Percentiles rank a stretch among this genome's conserved stretches.
These are phyloP conservation scores for Lontra canadensis DNA, from an alignment of 2,113 vertebrate species.

Conservation along the genomic window DNA sequence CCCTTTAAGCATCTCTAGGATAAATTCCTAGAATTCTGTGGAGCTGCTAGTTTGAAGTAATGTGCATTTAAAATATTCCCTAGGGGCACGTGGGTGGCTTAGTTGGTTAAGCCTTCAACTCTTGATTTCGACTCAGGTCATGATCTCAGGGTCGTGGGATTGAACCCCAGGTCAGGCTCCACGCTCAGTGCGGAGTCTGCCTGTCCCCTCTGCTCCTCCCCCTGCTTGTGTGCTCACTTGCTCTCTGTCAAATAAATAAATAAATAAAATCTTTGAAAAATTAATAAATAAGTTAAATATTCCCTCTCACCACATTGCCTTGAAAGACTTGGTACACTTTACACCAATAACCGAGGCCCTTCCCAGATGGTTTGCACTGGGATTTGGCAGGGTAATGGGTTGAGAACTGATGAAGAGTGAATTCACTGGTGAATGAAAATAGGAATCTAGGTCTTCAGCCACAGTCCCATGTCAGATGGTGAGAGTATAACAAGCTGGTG, in stretches of 20 bases:
- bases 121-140: background rate
- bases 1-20: conserved; percentile 28
- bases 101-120: background rate
- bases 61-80: background rate
- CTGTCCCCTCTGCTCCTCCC: background rate
- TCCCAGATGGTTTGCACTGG: background rate
- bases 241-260: background rate
- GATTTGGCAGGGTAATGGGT: background rate
- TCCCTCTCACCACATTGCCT: background rate
- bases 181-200: background rate
- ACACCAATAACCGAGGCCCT: background rate
- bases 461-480: background rate
- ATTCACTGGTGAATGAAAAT: background rate
- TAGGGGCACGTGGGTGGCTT: background rate
- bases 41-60: background rate
- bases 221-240: background rate
- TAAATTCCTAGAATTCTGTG: conserved; percentile 24
- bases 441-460: conserved; percentile 2
- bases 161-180: background rate
- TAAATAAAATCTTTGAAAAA: background rate
- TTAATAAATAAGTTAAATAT: background rate
- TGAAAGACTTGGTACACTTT: background rate
- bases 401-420: background rate
- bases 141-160: background rate
- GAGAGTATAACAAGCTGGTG: conserved; percentile 8